A percentile compares a stretch with the other conserved stretches of the same genome.
Conservation (phyloP, 2,797 vertebrate genomes). For the Channa striata region DNA sequence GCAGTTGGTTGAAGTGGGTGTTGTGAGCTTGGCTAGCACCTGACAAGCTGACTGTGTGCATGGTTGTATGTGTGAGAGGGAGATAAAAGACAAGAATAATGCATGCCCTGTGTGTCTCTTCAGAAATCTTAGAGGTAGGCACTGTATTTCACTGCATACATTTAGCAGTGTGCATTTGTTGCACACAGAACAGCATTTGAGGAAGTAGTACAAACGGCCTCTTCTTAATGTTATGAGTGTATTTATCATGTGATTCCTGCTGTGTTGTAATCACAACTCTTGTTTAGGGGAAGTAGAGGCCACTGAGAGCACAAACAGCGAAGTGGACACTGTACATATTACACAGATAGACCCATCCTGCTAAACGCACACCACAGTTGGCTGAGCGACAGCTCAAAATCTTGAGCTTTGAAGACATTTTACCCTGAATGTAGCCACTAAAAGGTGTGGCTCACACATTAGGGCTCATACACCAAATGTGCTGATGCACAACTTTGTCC, state of each 20-base stretch:
- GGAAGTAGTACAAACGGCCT: conserved; percentile 53
- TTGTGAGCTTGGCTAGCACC: conserved; percentile 45
- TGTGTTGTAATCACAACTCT: conserved; percentile 57
- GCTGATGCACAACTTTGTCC: conserved; percentile 1
- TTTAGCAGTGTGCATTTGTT: conserved; percentile 38
- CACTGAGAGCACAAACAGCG: conserved; percentile 11
- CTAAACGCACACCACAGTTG: conserved; percentile 26
- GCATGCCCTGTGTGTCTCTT: conserved; percentile 15
- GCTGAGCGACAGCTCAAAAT: conserved; percentile 9
- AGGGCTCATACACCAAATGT: conserved; percentile 2
- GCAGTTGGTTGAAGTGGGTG: conserved; percentile 63
- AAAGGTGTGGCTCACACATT: conserved; percentile 43
- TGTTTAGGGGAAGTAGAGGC: conserved; percentile 55
- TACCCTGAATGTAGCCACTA: conserved; percentile 31
- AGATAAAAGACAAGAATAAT: conserved; percentile 40
- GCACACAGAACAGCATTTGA: conserved; percentile 29
- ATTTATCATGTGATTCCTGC: conserved; percentile 56
- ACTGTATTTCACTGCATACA: background rate
- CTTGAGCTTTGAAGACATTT: conserved; percentile 32
- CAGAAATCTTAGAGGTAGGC: conserved; percentile 35
- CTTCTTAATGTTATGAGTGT: conserved; percentile 29
- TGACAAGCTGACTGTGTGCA: conserved; percentile 40
- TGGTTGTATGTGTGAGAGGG: conserved; percentile 45
- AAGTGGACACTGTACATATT: conserved; percentile 16
- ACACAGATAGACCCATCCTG: conserved; percentile 5